Percentiles rank a stretch among this genome's conserved stretches.
Evolutionary conservation across 1,140 invertebrate genomes (phyloP).

Genomic region (Doryteuthis pealeii): DNA sequence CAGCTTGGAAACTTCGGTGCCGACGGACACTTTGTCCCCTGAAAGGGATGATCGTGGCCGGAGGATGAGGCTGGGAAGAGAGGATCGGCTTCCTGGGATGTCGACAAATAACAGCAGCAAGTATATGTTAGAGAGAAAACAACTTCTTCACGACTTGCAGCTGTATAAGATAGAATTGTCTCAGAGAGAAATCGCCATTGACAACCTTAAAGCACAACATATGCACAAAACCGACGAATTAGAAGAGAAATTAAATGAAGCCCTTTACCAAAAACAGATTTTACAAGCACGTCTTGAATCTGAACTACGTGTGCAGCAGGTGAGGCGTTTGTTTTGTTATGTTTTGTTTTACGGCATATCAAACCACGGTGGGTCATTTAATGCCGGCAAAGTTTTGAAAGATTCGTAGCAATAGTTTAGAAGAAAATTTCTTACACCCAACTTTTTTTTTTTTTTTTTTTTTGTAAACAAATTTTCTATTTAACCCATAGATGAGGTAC

Average conservation of each 20-base stretch:
- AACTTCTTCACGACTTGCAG: constrained; percentile 58
- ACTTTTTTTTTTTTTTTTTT: too few relatives aligned
- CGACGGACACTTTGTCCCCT: constrained; percentile 53
- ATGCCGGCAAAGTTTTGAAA: too few relatives aligned
- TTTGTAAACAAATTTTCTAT: too few relatives aligned
- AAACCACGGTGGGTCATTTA: too few relatives aligned
- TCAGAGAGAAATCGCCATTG: constrained; percentile 55
- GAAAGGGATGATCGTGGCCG: constrained; percentile 27
- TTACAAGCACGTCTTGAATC: constrained; percentile 56
- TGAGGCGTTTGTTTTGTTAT: too few relatives aligned
- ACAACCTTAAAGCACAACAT: constrained; percentile 58
- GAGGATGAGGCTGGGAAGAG: constrained; percentile 34
- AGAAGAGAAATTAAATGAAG: constrained; percentile 58
- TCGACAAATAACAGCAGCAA: constrained; percentile 50
- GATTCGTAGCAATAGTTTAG: too few relatives aligned
- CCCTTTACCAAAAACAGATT: constrained; percentile 57
- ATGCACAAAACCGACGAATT: constrained; percentile 55
- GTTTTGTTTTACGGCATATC: too few relatives aligned
- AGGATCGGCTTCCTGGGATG: too few relatives aligned
- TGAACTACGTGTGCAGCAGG: constrained; percentile 50
- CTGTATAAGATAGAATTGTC: constrained; percentile 60
- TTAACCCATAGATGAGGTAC: too few relatives aligned
- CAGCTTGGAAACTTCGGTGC: constrained; percentile 51
- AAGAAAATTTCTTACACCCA: too few relatives aligned
- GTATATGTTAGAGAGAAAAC: constrained; percentile 53